phyloP scores from a whole-genome alignment of 2,888 invertebrate genomes.

The Xanthia togata region DNA sequence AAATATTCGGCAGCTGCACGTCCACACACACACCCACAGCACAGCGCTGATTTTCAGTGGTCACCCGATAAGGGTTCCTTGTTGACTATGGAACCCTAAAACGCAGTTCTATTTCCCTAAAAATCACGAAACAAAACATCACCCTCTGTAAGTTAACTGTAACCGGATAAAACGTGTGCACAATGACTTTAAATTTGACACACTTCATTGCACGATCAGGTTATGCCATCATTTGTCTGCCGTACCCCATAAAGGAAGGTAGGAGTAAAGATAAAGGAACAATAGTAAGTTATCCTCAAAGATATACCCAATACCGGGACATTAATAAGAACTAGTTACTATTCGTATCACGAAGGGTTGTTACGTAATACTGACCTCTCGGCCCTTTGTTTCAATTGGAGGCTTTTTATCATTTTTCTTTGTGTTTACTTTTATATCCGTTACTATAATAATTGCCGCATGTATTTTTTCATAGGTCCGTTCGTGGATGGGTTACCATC shows the following conservation, averaged over 20 bases:
- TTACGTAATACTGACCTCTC: slow-evolving; percentile 16
- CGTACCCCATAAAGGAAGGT: background rate
- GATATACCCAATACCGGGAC: slow-evolving; percentile 30
- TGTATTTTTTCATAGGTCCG: background rate
- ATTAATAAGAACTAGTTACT: slow-evolving; percentile 47
- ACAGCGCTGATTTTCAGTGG: too few species aligned
- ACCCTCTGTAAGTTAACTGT: background rate
- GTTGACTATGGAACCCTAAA: too few species aligned
- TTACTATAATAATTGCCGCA: background rate
- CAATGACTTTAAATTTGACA: background rate
- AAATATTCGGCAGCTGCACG: too few species aligned
- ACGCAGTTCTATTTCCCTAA: background rate
- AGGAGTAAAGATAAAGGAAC: slow-evolving; percentile 26
- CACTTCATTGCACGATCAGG: background rate
- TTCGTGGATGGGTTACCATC: too few species aligned
- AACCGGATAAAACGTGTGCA: background rate
- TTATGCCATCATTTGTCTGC: background rate
- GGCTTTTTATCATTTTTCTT: slow-evolving; percentile 19
- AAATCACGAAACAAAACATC: background rate
- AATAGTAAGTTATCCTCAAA: slow-evolving; percentile 15
- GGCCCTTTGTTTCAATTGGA: slow-evolving; percentile 38
- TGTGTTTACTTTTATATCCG: slow-evolving; percentile 3
- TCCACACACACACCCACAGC: too few species aligned
- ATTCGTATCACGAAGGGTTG: slow-evolving; percentile 52
- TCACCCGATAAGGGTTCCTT: too few species aligned